phyloP scores from a whole-genome alignment of 2,797 vertebrate genomes.

The Bryconaethiops microstoma region DNA sequence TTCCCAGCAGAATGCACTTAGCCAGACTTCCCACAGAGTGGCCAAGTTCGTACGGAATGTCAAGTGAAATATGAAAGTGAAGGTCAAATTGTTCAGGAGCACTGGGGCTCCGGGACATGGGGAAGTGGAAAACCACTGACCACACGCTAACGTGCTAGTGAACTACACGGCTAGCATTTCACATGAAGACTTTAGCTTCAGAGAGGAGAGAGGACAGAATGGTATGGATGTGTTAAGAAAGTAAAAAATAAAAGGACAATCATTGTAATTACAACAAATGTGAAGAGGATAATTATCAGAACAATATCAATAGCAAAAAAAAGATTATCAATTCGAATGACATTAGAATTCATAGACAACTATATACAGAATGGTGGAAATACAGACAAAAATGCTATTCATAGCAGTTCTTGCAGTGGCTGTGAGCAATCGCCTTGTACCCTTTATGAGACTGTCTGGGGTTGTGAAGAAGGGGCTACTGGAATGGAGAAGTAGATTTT shows the following conservation, averaged over 20 bases:
- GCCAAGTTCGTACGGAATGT: constrained; percentile 80
- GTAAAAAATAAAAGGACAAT: constrained; percentile 74
- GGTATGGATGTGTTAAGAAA: constrained; percentile 74
- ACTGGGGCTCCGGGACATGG: constrained; percentile 67
- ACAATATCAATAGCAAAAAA: constrained; percentile 73
- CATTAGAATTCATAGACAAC: constrained; percentile 75
- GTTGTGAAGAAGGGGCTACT: neutral
- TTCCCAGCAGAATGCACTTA: constrained; percentile 74
- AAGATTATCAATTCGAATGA: constrained; percentile 71
- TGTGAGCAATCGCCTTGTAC: constrained; percentile 23
- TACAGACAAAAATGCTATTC: constrained; percentile 60
- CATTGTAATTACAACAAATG: constrained; percentile 77
- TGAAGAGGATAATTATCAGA: constrained; percentile 66
- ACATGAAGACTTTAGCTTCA: constrained; percentile 57
- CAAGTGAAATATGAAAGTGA: constrained; percentile 75
- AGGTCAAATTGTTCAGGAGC: constrained; percentile 76
- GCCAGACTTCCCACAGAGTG: constrained; percentile 80
- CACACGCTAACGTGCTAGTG: constrained; percentile 50
- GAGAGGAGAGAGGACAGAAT: constrained; percentile 68
- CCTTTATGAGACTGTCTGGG: neutral
- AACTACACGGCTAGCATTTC: constrained; percentile 60
- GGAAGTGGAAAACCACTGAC: constrained; percentile 74
- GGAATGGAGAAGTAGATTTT: neutral
- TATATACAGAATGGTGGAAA: constrained; percentile 78
- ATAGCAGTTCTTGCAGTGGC: constrained; percentile 7